phyloP scores from a whole-genome alignment of 2,113 vertebrate genomes.

The Zapornia atra region DNA sequence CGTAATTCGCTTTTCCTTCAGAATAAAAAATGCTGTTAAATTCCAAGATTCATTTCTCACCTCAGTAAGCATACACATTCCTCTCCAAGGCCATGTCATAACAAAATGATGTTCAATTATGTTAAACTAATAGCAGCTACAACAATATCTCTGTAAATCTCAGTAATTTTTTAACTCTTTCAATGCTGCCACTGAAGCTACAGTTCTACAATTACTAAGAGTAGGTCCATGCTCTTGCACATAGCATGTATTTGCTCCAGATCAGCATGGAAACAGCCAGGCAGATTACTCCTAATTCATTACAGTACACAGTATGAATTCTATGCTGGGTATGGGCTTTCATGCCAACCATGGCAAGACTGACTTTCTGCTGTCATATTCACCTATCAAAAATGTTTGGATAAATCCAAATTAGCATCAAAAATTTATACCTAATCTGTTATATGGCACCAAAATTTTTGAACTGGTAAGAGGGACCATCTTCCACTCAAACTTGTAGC shows the following conservation, averaged over 20 bases:
- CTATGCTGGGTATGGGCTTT: background rate
- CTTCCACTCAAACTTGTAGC: fast-evolving
- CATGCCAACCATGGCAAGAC: background rate
- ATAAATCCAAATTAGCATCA: background rate
- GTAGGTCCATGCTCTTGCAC: background rate
- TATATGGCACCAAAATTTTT: background rate
- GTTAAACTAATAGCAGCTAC: background rate
- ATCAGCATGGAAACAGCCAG: background rate
- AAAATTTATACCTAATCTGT: background rate
- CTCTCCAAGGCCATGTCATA: background rate
- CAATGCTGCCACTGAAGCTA: background rate
- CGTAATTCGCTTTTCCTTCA: background rate
- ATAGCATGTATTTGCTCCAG: background rate
- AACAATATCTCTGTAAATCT: background rate
- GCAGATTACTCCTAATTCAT: background rate
- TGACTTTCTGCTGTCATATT: background rate
- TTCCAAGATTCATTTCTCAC: background rate
- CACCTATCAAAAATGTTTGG: background rate
- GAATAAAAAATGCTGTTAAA: background rate
- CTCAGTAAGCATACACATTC: background rate
- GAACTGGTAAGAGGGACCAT: background rate
- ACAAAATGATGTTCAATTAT: background rate
- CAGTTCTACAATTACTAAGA: background rate
- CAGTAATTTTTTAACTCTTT: background rate
- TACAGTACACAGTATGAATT: background rate